These are phyloP conservation scores for Campylorhamphus procurvoides DNA, from an alignment of 2,113 vertebrate species.

Conservation along the genomic window DNA sequence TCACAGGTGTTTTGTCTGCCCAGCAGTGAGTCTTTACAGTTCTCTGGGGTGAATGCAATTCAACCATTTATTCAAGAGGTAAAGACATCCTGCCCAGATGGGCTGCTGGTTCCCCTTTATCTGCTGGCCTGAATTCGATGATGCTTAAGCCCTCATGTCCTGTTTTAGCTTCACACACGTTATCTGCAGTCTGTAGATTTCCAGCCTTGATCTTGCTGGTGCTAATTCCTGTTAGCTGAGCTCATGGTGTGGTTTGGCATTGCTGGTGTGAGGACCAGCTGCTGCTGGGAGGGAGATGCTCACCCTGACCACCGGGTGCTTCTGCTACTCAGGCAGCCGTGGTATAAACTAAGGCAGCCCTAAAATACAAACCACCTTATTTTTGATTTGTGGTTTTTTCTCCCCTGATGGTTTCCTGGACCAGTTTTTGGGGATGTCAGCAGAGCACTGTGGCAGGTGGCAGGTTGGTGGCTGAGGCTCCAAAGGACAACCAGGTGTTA, in stretches of 20 bases:
- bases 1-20: not conserved
- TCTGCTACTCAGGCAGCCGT: not conserved
- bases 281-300: not conserved
- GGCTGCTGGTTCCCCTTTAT: not conserved
- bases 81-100: not conserved
- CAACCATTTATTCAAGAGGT: not conserved
- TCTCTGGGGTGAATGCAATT: not conserved
- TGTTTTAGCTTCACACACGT: not conserved
- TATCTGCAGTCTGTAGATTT: not conserved
- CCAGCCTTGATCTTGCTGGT: not conserved
- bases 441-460: fast-evolving
- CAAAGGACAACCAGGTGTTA: not conserved
- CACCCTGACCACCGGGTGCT: fast-evolving
- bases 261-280: not conserved
- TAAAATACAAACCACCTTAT: not conserved
- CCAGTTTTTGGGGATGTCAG: not conserved
- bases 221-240: slow-evolving; percentile 12
- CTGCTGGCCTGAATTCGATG: not conserved
- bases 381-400: too few relatives aligned
- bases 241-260: not conserved
- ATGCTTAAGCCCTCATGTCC: not conserved
- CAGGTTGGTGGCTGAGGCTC: not conserved
- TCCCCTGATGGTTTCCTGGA: not conserved
- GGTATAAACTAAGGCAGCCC: not conserved
- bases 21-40: not conserved